Conservation (phyloP, 2,888 invertebrate species). For the Drosophila borealis region DNA sequence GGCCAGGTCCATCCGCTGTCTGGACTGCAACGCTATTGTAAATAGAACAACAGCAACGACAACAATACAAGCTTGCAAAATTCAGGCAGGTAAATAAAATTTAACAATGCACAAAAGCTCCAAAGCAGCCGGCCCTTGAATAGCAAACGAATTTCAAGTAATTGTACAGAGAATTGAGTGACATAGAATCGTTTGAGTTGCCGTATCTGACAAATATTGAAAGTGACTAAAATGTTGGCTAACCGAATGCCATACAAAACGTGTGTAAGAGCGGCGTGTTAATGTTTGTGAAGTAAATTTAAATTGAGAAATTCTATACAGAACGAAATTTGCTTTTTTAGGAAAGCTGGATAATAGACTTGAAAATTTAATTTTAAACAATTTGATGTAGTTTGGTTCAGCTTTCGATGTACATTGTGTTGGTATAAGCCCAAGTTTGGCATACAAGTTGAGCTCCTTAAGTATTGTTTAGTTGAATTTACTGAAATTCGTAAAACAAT, state of each 20-base stretch:
- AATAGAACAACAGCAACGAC: conserved; percentile 20
- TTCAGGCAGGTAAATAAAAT: conserved; percentile 50
- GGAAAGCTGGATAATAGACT: conserved; percentile 11
- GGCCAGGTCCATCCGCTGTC: neutral
- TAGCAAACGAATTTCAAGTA: conserved; percentile 35
- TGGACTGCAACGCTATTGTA: conserved; percentile 22
- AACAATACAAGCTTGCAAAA: conserved; percentile 17
- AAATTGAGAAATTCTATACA: neutral
- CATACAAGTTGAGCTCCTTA: conserved; percentile 4
- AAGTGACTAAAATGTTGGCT: conserved; percentile 21
- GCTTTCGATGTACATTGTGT: neutral
- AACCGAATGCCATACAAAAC: conserved; percentile 8
- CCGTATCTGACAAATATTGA: conserved; percentile 36
- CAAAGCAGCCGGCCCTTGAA: conserved; percentile 30
- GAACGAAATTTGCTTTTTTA: conserved; percentile 4
- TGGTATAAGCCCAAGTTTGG: neutral
- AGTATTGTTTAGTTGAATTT: neutral
- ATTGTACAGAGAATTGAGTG: conserved; percentile 37
- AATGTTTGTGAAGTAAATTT: conserved; percentile 8
- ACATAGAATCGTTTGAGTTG: conserved; percentile 24
- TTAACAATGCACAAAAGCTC: conserved; percentile 68
- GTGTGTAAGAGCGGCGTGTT: conserved; percentile 7
- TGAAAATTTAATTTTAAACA: conserved; percentile 12
- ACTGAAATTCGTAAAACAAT: conserved; percentile 8
- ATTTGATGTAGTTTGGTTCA: conserved; percentile 8